Percentiles rank a stretch among this genome's conserved stretches.
phyloP scores from a whole-genome alignment of 2,888 invertebrate species.

The Uropetala carovei region DNA sequence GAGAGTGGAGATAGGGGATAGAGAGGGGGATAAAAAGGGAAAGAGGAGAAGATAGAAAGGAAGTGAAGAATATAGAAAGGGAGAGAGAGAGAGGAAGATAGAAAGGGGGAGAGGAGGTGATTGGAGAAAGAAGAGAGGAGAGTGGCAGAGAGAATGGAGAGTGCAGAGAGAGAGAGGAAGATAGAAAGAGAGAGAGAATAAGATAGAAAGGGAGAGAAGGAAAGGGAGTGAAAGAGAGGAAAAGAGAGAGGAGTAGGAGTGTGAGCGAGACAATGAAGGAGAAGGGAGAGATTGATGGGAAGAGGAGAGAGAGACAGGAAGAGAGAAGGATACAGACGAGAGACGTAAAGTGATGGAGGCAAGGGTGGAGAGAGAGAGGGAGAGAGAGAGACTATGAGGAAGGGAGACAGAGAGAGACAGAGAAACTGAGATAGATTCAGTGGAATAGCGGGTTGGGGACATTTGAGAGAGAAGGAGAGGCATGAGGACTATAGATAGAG shows the following conservation, averaged over 20 bases:
- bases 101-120: conserved; percentile 47
- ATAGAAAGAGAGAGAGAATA: not conserved
- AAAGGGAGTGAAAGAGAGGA: not conserved
- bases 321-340: conserved; percentile 63
- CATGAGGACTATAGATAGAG: conserved; percentile 60
- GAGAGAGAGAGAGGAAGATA: not conserved
- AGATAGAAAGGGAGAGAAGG: too few species aligned
- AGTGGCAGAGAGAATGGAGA: conserved; percentile 4
- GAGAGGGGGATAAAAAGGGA: not conserved
- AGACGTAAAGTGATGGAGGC: not conserved
- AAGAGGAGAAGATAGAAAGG: not conserved
- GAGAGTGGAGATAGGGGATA: not conserved
- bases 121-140: not conserved
- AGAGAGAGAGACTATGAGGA: conserved; percentile 53
- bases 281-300: conserved; percentile 57
- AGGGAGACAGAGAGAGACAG: conserved; percentile 63
- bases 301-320: conserved; percentile 50
- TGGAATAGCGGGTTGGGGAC: conserved; percentile 30
- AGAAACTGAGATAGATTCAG: conserved; percentile 55
- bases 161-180: conserved; percentile 54
- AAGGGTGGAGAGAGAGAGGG: conserved; percentile 36
- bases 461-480: conserved; percentile 42
- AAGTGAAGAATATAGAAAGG: not conserved
- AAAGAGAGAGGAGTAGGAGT: not conserved
- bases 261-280: not conserved